These are phyloP conservation scores for Bufo bufo DNA, from an alignment of 2,113 vertebrate genomes.

Conservation along the genomic window DNA sequence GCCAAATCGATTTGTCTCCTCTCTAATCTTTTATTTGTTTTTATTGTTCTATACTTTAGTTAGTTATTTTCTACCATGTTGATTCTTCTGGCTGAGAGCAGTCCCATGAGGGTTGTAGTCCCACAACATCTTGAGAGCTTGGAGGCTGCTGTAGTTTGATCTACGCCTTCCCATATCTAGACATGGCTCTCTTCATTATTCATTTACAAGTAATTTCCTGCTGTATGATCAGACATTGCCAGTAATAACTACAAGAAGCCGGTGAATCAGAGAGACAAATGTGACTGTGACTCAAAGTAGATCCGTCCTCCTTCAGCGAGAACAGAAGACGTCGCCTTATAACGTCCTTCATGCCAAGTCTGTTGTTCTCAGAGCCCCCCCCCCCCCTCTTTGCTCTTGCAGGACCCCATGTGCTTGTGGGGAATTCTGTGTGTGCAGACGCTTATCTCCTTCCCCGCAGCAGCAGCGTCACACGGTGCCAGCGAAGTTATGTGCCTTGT, in stretches of 20 bases:
- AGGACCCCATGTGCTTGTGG: constrained; percentile 19
- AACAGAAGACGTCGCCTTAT: constrained; percentile 7
- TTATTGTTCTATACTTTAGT: not conserved
- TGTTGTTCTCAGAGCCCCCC: not conserved
- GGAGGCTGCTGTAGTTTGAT: not conserved
- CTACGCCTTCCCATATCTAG: not conserved
- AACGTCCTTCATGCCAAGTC: constrained; percentile 19
- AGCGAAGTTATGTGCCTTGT: not conserved
- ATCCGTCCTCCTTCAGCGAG: not conserved
- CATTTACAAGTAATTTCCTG: constrained; percentile 55
- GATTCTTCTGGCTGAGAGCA: not conserved
- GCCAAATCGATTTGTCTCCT: too few species aligned
- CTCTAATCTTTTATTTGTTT: too few species aligned
- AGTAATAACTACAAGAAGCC: constrained; percentile 34
- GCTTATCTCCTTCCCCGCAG: constrained; percentile 39
- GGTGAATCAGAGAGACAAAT: constrained; percentile 47
- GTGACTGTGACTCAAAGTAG: constrained; percentile 34
- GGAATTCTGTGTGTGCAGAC: constrained; percentile 6
- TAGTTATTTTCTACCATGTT: not conserved
- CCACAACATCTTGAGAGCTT: not conserved
- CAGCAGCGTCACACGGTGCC: constrained; percentile 19
- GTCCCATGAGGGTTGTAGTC: not conserved
- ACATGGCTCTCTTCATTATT: constrained; percentile 38
- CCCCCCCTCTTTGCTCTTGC: not conserved
- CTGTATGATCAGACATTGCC: constrained; percentile 28